Evolutionary conservation across 2,113 vertebrate genomes (phyloP), one percentile per base, ranked within the genome.

Genomic region (Perca fluviatilis): DNA sequence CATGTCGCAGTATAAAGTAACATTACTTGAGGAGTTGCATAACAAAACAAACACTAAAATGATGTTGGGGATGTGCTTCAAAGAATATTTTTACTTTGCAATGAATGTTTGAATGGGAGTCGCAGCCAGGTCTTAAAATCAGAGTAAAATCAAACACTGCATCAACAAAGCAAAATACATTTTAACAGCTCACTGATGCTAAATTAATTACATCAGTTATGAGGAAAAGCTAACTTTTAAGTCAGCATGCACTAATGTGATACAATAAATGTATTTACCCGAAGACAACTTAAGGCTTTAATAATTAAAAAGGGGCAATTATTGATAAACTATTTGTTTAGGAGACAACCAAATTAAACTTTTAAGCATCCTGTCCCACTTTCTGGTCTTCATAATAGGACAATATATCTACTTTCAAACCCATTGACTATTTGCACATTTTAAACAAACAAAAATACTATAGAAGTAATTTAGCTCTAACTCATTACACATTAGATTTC

Each of bases 371-470:
- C 33, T 10, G 10, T 25, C 23, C 3, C 3, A 58, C 18, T 56
- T 76, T 71, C 23, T 21, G 5, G n/a, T 70, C 53, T 56, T 63
- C 11, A 43, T 57, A 33, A 47, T 33, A 53, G 33, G 43, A 75
- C 8, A 27, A 58, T 69, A 21, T 25, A 36, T 80, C 43, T 68
- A 36, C 19, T 68, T 67, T 60, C 9, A 54, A 63, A 76, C 11
- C 61, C 36, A 7, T 25, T 2, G 6, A 83, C 36, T 63, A 21
- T 54, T 82, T 73, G 14, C 67, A 82, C 63, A 57, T 74, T 77
- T 66, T 12, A 7, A 30, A 49, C 2, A 71, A 25, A 51, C 43
- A 51, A 5, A 27, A 23, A n/a, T 5, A 54, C 16, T 30, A 70
- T 36, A 47, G 21, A 49, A 40, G 19, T 61, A 2, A 77, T 49